Percentiles rank a stretch among this genome's conserved stretches.
Evolutionary conservation across 1,140 invertebrate genomes (phyloP).

Genomic region (Hirudo medicinalis): DNA sequence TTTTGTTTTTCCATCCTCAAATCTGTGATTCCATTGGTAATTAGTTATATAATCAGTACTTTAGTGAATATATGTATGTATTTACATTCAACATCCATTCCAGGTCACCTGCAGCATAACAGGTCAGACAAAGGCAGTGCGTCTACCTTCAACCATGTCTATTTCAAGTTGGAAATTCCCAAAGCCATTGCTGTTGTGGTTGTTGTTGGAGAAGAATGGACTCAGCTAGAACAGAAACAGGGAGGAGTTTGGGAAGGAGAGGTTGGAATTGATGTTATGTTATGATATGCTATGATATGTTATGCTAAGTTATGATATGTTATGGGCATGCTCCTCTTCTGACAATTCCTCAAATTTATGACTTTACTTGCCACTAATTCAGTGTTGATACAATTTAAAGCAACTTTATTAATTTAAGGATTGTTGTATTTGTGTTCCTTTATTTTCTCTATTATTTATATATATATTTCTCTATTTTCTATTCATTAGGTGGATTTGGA

Average conservation of each 20-base stretch:
- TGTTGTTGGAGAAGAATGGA: slow-evolving; percentile 37
- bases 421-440: background rate
- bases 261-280: slow-evolving; percentile 18
- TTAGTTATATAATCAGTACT: background rate
- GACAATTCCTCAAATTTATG: background rate
- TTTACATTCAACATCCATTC: background rate
- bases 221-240: slow-evolving; percentile 31
- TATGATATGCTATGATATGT: background rate
- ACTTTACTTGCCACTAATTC: background rate
- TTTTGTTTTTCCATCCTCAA: background rate
- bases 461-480: background rate
- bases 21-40: background rate
- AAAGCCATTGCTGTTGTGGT: slow-evolving; percentile 34
- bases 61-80: background rate
- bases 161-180: slow-evolving; percentile 34
- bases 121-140: slow-evolving; percentile 26
- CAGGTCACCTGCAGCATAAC: slow-evolving; percentile 25
- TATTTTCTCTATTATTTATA: background rate
- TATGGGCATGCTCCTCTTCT: background rate
- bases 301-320: background rate
- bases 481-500: slow-evolving; percentile 23
- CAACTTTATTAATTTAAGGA: background rate
- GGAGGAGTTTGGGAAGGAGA: slow-evolving; percentile 32
- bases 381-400: background rate
- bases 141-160: slow-evolving; percentile 24